A percentile compares a stretch with the other conserved stretches of the same genome.
Conservation (phyloP, 2,113 vertebrate genomes). For the Loxodonta africana region DNA sequence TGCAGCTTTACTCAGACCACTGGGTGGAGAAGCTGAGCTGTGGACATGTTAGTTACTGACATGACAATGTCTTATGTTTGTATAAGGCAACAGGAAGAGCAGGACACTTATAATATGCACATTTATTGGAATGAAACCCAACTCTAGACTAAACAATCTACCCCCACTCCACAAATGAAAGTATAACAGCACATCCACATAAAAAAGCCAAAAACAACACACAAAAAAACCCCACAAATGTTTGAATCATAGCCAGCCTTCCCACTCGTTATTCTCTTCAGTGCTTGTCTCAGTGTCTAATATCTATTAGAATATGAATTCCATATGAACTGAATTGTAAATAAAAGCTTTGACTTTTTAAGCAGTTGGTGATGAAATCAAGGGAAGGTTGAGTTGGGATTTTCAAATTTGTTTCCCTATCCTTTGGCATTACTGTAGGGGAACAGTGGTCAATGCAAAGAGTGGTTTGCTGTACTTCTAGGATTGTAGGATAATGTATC, state of each 20-base stretch:
- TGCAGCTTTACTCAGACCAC: slow-evolving; percentile 38
- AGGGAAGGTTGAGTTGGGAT: not conserved
- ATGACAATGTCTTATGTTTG: not conserved
- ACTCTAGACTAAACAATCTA: slow-evolving; percentile 26
- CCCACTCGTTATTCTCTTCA: not conserved
- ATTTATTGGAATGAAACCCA: not conserved
- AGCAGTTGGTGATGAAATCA: not conserved
- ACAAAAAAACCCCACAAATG: not conserved
- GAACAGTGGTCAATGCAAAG: not conserved
- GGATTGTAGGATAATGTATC: not conserved
- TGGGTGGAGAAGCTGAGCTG: slow-evolving; percentile 70
- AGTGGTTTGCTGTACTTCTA: not conserved
- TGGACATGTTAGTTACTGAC: not conserved
- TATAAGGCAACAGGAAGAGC: not conserved
- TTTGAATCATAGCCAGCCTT: not conserved
- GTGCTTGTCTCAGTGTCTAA: not conserved
- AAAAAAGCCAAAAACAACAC: not conserved
- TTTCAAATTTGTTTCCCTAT: not conserved
- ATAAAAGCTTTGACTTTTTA: not conserved
- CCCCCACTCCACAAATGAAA: not conserved
- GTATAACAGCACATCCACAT: not conserved
- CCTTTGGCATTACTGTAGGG: not conserved
- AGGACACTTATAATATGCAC: not conserved
- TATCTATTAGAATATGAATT: not conserved
- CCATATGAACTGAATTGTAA: not conserved